Percentiles rank a stretch among this genome's conserved stretches.
Evolutionary conservation across 2,797 vertebrate species (phyloP).

Genomic region (Vultur gryphus): DNA sequence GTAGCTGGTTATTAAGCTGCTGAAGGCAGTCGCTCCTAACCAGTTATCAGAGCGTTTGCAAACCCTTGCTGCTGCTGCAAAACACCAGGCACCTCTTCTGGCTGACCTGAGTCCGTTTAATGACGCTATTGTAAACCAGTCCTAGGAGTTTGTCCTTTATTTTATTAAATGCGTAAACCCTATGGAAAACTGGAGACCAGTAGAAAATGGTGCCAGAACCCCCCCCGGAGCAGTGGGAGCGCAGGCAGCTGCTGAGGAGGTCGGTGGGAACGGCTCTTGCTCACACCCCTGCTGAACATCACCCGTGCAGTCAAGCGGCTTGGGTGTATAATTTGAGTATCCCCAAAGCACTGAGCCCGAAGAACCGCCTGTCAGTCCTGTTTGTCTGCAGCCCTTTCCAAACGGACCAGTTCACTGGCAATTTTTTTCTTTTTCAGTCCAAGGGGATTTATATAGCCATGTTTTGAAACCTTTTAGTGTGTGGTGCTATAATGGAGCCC

Average conservation of each 20-base stretch:
- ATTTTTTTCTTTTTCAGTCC: background rate
- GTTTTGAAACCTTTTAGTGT: background rate
- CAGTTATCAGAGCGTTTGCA: background rate
- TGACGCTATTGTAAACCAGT: background rate
- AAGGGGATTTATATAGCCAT: background rate
- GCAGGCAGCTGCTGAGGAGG: background rate
- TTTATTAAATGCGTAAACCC: background rate
- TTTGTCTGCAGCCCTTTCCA: background rate
- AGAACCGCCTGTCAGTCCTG: background rate
- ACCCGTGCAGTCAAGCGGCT: background rate
- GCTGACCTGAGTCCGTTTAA: background rate
- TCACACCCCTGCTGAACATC: background rate
- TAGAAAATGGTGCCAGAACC: background rate
- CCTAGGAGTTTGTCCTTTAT: background rate
- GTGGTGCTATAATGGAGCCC: background rate
- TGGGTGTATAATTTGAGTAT: background rate
- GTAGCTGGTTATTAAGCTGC: background rate
- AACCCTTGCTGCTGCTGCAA: background rate
- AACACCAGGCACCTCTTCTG: background rate
- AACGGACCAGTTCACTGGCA: background rate
- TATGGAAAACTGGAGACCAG: background rate
- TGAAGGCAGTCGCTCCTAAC: background rate
- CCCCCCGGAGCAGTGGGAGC: rapidly evolving
- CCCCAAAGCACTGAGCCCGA: background rate
- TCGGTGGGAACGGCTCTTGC: background rate